These are phyloP conservation scores for Crotalus viridis DNA, from an alignment of 2,113 vertebrate genomes.

Conservation along the genomic window DNA sequence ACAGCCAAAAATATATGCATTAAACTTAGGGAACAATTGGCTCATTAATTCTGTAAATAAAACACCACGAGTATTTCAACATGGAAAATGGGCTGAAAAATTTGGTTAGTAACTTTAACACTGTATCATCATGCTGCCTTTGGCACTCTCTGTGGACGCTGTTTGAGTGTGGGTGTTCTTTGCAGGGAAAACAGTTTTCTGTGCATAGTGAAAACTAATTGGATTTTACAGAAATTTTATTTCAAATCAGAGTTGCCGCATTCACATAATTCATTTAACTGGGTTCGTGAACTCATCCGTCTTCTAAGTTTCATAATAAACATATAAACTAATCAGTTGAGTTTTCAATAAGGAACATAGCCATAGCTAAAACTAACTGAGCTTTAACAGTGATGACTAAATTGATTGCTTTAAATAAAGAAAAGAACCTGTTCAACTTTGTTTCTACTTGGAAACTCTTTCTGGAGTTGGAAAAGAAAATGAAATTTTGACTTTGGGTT, in stretches of 20 bases:
- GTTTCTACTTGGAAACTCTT: not conserved
- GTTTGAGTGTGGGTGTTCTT: not conserved
- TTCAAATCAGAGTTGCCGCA: not conserved
- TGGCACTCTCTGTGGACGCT: not conserved
- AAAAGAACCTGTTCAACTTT: not conserved
- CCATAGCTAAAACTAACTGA: not conserved
- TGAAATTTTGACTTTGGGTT: not conserved
- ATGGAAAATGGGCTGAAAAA: not conserved
- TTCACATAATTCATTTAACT: not conserved
- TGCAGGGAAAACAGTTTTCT: not conserved
- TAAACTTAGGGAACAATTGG: not conserved
- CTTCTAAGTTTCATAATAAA: not conserved
- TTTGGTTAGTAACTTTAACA: not conserved
- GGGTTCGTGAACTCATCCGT: not conserved
- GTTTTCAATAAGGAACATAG: not conserved
- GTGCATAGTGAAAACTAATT: not conserved
- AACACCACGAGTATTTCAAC: not conserved
- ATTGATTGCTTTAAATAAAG: not conserved
- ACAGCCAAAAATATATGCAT: not conserved
- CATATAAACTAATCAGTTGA: not conserved
- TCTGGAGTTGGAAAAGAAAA: not conserved
- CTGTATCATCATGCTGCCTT: not conserved
- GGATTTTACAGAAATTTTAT: not conserved
- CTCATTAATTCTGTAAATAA: not conserved
- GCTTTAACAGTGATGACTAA: not conserved